Evolutionary conservation across 2,113 vertebrate species (phyloP).

Genomic region (Corythoichthys intestinalis): DNA sequence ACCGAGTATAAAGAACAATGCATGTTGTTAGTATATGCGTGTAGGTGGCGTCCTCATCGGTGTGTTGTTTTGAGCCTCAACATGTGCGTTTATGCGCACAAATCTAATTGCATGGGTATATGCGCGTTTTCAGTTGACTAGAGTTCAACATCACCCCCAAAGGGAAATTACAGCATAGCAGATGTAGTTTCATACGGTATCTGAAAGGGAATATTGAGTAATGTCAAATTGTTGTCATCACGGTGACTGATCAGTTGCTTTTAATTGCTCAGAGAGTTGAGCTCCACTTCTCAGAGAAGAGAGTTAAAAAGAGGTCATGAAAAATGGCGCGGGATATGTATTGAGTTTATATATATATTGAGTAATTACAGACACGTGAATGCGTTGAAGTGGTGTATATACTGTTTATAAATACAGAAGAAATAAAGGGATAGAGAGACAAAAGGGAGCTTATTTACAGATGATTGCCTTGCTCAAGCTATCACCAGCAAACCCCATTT

Average conservation of each 20-base stretch:
- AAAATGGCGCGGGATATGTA: constrained; percentile 28
- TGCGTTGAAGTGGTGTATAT: background rate
- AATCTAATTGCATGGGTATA: constrained; percentile 11
- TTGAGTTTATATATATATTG: background rate
- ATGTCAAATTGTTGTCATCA: constrained; percentile 57
- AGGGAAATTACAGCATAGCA: constrained; percentile 47
- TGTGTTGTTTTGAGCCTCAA: no score
- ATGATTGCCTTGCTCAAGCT: no score
- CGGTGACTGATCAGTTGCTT: constrained; percentile 44
- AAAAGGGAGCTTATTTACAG: no score
- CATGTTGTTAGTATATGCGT: no score
- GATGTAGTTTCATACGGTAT: constrained; percentile 40
- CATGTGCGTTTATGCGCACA: background rate
- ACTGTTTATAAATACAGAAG: no score
- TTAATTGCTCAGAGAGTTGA: constrained; percentile 54
- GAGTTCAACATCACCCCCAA: constrained; percentile 41
- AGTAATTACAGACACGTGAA: constrained; percentile 11
- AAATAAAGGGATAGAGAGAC: no score
- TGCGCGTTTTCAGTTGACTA: constrained; percentile 32
- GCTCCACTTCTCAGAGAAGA: constrained; percentile 32
- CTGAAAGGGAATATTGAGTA: constrained; percentile 48
- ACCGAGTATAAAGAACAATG: no score
- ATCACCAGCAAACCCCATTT: no score
- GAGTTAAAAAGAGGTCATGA: constrained; percentile 34
- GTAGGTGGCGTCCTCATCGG: no score